Percentiles rank a stretch among this genome's conserved stretches.
These are phyloP conservation scores for Spinibarbus caldwelli DNA, from an alignment of 2,797 vertebrate genomes.

Conservation along the genomic window DNA sequence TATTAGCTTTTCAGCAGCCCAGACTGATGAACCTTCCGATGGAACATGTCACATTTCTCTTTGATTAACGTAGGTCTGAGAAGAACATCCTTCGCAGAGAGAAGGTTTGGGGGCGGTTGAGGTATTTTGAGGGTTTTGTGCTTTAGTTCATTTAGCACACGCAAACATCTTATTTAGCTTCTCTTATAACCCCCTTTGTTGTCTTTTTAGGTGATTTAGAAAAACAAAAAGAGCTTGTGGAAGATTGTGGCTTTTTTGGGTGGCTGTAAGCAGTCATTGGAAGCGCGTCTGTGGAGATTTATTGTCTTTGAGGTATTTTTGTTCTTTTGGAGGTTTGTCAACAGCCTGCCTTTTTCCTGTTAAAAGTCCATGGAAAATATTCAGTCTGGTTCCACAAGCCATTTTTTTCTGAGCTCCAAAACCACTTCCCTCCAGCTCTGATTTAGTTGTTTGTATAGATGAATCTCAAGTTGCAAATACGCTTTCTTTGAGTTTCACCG, in stretches of 20 bases:
- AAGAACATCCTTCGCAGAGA: slow-evolving; percentile 36
- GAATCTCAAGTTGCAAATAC: background rate
- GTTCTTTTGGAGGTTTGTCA: slow-evolving; percentile 61
- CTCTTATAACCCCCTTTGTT: slow-evolving; percentile 8
- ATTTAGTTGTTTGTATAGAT: slow-evolving; percentile 23
- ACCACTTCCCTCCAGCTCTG: background rate
- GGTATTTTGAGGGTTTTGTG: slow-evolving; percentile 40
- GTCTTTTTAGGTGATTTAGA: slow-evolving; percentile 33
- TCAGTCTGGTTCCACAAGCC: slow-evolving; percentile 50
- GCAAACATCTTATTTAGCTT: slow-evolving; percentile 26
- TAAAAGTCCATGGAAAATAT: slow-evolving; percentile 57
- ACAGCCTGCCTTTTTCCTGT: slow-evolving; percentile 55
- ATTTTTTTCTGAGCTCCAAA: slow-evolving; percentile 30
- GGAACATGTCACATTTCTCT: slow-evolving; percentile 52
- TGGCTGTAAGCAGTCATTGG: slow-evolving; percentile 40
- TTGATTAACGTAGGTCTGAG: slow-evolving; percentile 36
- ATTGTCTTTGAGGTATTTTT: slow-evolving; percentile 60
- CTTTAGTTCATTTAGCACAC: slow-evolving; percentile 47
- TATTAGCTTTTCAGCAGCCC: slow-evolving; percentile 39
- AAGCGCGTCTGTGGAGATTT: slow-evolving; percentile 55
- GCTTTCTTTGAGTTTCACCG: background rate
- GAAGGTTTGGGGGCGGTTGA: slow-evolving; percentile 30
- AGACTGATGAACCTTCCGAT: slow-evolving; percentile 40
- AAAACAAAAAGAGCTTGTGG: slow-evolving; percentile 26
- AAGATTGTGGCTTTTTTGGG: slow-evolving; percentile 48